Evolutionary conservation across 2,888 invertebrate genomes (phyloP).

Genomic region (Shargacucullia verbasci): DNA sequence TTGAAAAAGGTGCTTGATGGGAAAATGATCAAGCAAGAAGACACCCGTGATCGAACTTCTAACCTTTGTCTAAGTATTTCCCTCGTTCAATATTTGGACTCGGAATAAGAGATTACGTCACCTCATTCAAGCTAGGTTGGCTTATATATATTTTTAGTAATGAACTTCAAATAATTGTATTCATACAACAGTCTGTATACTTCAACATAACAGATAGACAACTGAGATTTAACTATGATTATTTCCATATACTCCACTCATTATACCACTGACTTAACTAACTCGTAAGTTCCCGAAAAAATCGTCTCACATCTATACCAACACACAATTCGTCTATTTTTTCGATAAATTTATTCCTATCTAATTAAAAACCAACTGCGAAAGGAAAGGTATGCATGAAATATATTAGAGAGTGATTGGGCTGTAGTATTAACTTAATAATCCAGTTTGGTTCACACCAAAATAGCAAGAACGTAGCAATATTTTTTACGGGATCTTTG

Average conservation of each 20-base stretch:
- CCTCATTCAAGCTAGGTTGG: no score
- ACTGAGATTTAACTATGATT: conserved; percentile 16
- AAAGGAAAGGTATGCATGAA: conserved; percentile 5
- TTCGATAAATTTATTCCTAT: conserved; percentile 66
- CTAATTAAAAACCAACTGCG: conserved; percentile 50
- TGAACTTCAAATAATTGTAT: background rate
- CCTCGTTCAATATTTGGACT: no score
- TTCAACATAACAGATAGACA: conserved; percentile 29
- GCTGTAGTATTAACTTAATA: background rate
- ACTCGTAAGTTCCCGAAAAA: conserved; percentile 46
- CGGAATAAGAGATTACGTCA: no score
- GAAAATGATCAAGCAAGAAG: background rate
- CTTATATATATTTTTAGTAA: no score
- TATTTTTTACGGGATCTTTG: no score
- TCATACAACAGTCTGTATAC: conserved; percentile 1
- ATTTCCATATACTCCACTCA: conserved; percentile 41
- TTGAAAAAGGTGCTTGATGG: conserved; percentile 5
- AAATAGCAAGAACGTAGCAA: no score
- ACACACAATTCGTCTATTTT: conserved; percentile 64
- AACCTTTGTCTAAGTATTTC: no score
- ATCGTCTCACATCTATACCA: conserved; percentile 53
- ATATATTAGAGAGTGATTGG: conserved; percentile 11
- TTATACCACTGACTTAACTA: conserved; percentile 45
- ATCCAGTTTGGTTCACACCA: no score
- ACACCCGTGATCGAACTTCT: no score